These are phyloP conservation scores for Masticophis lateralis DNA, from an alignment of 2,797 vertebrate genomes.

Conservation along the genomic window DNA sequence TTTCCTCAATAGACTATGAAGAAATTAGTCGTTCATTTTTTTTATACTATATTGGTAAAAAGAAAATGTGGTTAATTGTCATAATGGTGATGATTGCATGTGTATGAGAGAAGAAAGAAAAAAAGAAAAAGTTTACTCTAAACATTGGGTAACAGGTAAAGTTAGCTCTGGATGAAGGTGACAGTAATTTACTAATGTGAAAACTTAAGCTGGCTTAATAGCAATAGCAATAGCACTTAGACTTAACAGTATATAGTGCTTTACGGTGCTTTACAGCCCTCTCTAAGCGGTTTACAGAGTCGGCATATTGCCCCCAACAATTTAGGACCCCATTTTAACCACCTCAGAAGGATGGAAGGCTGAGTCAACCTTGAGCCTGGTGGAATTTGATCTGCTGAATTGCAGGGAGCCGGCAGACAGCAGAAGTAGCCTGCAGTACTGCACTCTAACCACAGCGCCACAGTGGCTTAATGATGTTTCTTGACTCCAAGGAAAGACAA, in stretches of 20 bases:
- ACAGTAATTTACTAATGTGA: not conserved
- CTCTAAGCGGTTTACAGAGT: too few species aligned
- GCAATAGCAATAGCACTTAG: too few species aligned
- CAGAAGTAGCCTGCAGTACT: too few species aligned
- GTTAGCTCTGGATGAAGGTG: not conserved
- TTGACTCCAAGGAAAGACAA: not conserved
- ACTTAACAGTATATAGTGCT: too few species aligned
- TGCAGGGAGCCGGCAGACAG: too few species aligned
- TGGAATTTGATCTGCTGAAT: too few species aligned
- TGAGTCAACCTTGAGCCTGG: too few species aligned
- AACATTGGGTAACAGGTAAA: not conserved
- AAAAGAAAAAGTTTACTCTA: not conserved
- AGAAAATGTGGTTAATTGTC: not conserved
- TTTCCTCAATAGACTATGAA: not conserved
- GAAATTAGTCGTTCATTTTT: not conserved
- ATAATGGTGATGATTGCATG: not conserved
- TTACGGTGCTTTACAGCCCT: too few species aligned
- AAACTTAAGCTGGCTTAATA: not conserved
- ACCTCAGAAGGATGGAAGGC: too few species aligned
- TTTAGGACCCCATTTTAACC: too few species aligned
- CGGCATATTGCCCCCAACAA: too few species aligned
- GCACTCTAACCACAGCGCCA: too few species aligned
- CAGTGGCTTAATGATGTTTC: not conserved
- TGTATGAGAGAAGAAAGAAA: not conserved
- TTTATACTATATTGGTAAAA: not conserved